Conservation (phyloP, 2,888 invertebrate species). For the Parnassius smintheus region DNA sequence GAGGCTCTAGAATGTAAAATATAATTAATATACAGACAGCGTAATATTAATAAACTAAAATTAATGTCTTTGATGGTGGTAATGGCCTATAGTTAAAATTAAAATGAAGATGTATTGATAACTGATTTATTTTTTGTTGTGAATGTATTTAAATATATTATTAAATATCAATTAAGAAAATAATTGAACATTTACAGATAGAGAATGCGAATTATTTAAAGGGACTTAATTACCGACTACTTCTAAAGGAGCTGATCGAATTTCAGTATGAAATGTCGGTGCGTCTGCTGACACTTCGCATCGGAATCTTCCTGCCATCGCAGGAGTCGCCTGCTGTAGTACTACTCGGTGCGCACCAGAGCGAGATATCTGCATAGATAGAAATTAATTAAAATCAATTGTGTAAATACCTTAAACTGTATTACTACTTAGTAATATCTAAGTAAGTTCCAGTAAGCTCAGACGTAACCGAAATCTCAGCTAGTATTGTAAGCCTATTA, state of each 20-base stretch:
- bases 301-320: conserved; percentile 86
- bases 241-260: conserved; percentile 85
- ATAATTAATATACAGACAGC: background rate
- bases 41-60: background rate
- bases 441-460: background rate
- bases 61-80: too few relatives aligned
- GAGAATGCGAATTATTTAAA: conserved; percentile 5
- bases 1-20: conserved; percentile 80
- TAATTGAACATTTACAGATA: background rate
- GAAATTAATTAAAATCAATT: background rate
- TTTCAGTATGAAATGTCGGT: conserved; percentile 86
- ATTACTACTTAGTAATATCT: too few relatives aligned
- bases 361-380: conserved; percentile 69
- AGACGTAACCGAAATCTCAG: background rate
- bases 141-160: too few relatives aligned
- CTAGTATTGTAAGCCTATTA: background rate
- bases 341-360: conserved; percentile 85
- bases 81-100: too few relatives aligned
- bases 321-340: conserved; percentile 84
- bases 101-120: too few relatives aligned
- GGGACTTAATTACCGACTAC: conserved; percentile 84
- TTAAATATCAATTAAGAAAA: too few relatives aligned
- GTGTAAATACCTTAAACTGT: background rate
- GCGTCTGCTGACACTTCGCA: conserved; percentile 89
- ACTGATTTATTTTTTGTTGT: too few relatives aligned